Evolutionary conservation across 1,140 invertebrate genomes (phyloP).

Genomic region (Drosophila ohnishii): DNA sequence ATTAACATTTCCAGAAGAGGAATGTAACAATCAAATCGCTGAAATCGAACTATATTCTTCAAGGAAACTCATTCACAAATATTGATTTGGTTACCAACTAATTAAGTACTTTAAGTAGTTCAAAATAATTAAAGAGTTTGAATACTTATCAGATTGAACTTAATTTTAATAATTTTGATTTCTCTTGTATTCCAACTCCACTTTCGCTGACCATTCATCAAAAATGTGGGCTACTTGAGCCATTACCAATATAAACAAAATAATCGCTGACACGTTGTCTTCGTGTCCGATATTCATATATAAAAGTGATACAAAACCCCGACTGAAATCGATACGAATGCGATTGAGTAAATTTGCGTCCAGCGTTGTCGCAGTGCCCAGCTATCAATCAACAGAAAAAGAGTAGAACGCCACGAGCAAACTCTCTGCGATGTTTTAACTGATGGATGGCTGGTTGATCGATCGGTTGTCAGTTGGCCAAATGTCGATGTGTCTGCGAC

Average conservation of each 20-base stretch:
- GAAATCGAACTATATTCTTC: neutral
- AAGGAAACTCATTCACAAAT: neutral
- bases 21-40: neutral
- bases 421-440: conserved; percentile 40
- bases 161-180: neutral
- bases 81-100: neutral
- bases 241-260: conserved; percentile 9
- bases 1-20: neutral
- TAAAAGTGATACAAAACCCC: conserved; percentile 13
- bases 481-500: conserved; percentile 65
- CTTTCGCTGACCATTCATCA: conserved; percentile 1
- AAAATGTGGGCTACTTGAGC: conserved; percentile 2
- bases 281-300: conserved; percentile 32
- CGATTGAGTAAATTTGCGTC: conserved; percentile 67
- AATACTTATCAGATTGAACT: no score
- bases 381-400: conserved; percentile 67
- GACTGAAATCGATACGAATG: conserved; percentile 44
- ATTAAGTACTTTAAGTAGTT: no score
- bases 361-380: conserved; percentile 35
- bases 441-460: conserved; percentile 79
- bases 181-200: neutral
- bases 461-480: conserved; percentile 69
- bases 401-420: conserved; percentile 13
- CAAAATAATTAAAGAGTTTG: no score
- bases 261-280: conserved; percentile 28